A percentile compares a stretch with the other conserved stretches of the same genome.
Conservation (phyloP, 2,797 vertebrate species). For the Nothura maculosa region DNA sequence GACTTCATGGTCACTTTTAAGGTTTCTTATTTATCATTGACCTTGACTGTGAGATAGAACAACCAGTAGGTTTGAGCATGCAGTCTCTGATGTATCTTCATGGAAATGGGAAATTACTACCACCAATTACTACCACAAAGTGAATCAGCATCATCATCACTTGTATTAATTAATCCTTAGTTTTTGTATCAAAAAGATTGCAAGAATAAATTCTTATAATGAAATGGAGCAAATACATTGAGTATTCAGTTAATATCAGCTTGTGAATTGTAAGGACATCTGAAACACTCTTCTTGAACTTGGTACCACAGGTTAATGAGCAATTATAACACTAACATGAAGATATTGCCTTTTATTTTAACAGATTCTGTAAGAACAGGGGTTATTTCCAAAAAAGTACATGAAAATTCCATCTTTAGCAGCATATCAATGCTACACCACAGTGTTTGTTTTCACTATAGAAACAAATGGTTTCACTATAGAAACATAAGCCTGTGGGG, state of each 20-base stretch:
- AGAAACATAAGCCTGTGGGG: not conserved
- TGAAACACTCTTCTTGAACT: not conserved
- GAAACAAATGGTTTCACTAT: conserved; percentile 15
- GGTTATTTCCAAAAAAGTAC: not conserved
- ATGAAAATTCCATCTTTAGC: not conserved
- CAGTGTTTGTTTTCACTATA: conserved; percentile 19
- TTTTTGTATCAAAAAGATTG: not conserved
- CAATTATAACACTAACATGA: not conserved
- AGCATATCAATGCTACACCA: not conserved
- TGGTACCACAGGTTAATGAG: not conserved
- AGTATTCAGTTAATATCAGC: not conserved
- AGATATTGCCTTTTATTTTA: not conserved
- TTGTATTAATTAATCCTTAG: not conserved
- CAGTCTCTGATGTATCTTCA: not conserved
- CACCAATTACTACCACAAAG: not conserved
- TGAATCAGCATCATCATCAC: not conserved
- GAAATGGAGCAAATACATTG: not conserved
- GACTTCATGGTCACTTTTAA: not conserved
- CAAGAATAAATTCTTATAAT: not conserved
- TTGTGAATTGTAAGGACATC: not conserved
- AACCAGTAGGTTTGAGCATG: not conserved
- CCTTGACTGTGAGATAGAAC: not conserved
- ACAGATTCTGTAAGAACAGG: not conserved
- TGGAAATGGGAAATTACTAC: not conserved
- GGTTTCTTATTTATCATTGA: not conserved